Evolutionary conservation across 2,113 vertebrate genomes (phyloP), one percentile per base, ranked within the genome.

Genomic region (Toxostoma redivivum): DNA sequence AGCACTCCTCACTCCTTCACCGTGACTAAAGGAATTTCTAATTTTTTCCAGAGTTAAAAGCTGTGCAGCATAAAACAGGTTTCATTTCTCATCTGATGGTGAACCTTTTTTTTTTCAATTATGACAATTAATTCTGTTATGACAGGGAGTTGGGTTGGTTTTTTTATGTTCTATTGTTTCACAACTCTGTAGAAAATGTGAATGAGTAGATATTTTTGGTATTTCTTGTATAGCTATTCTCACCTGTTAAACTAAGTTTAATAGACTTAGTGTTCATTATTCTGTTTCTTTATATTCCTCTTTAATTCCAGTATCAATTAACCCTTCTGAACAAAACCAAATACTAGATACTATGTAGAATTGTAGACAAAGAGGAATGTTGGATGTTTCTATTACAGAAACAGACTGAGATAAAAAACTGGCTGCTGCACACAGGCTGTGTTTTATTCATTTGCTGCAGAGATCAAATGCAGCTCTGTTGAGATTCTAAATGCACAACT

Each of bases 131-230:
- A 58, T 50, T 25, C 31, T 72, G 35, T 30, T 67, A 79, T 56
- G 5, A 74, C 37, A 51, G 44, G 42, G 19, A 11, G 1, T 1
- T 28, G 24, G 1, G 2, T n/a, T n/a, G n/a, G 3, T 5, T 14
- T 13, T 28, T n/a, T 27, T 57, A 79, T 71, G 7, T 48, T 69
- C 15, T 67, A 8, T 66, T 50, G 11, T 45, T 91, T 64, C 81
- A 79, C 11, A 21, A 25, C 9, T 31, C 24, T 12, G 14, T 69
- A 42, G 23, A 72, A 94, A 86, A 82, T 64, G 7, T 67, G 70
- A 92, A 58, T 38, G 15, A 42, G 33, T 64, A 50, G 54, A 28
- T 78, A 45, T 47, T 79, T 90, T 82, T n/a, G 15, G 4, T 74
- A 45, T 64, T 93, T 54, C 53, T 92, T 64, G 1, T 35, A 35